Conservation (phyloP, 1,140 invertebrate species). For the Papilio polytes region DNA sequence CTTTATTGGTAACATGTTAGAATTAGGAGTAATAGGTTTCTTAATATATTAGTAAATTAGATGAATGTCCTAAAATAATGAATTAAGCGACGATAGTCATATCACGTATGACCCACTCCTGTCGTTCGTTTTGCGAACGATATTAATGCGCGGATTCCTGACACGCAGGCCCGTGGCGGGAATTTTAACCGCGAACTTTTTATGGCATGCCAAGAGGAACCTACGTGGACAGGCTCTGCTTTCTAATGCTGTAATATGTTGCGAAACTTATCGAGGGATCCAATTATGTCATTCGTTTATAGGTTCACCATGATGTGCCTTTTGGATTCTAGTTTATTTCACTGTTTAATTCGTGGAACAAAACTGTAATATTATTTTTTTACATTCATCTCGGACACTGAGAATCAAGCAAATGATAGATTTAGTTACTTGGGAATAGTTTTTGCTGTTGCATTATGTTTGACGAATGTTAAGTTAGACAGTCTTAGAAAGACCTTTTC, state of each 20-base stretch:
- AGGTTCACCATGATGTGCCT: conserved; percentile 27
- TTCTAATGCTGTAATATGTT: conserved; percentile 80
- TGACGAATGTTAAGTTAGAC: not conserved
- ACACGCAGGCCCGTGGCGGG: conserved; percentile 58
- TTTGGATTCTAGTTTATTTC: not conserved
- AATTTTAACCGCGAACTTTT: conserved; percentile 63
- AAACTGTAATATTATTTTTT: too few species aligned
- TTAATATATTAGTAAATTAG: not conserved
- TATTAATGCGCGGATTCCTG: conserved; percentile 68
- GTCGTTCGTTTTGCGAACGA: conserved; percentile 58
- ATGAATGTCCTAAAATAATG: conserved; percentile 29
- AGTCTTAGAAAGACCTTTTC: not conserved
- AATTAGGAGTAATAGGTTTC: not conserved
- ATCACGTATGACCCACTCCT: conserved; percentile 57
- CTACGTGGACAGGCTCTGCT: conserved; percentile 61
- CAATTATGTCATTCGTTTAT: conserved; percentile 71
- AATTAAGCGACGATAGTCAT: conserved; percentile 23
- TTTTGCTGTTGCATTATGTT: not conserved
- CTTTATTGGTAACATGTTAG: not conserved
- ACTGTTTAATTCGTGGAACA: too few species aligned
- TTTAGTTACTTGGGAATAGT: not conserved
- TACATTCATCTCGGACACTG: too few species aligned
- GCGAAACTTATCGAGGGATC: conserved; percentile 68
- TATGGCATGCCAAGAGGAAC: conserved; percentile 75
- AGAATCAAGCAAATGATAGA: not conserved